Conservation (phyloP, 2,113 vertebrate species). For the Protobothrops mucrosquamatus region DNA sequence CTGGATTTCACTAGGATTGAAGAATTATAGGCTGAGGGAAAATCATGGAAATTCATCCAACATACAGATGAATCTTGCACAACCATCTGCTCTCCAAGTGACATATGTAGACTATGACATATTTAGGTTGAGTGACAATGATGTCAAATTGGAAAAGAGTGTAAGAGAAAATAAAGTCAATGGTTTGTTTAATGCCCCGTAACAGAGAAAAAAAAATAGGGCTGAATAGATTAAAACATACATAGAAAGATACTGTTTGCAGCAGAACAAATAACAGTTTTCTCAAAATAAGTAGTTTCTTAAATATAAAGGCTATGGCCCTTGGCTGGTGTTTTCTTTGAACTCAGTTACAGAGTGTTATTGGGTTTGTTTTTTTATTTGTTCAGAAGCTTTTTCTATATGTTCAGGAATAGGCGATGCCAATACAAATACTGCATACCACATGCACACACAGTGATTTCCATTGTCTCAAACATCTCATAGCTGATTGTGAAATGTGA, state of each 20-base stretch:
- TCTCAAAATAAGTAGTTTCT: not conserved
- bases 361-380: not conserved
- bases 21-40: not conserved
- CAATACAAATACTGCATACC: not conserved
- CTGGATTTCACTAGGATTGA: not conserved
- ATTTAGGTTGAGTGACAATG: not conserved
- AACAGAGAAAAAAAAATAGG: not conserved
- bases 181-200: not conserved
- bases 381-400: not conserved
- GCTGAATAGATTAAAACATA: not conserved
- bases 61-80: not conserved
- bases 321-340: not conserved
- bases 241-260: not conserved
- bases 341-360: not conserved
- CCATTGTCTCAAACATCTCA: not conserved
- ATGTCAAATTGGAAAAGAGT: not conserved
- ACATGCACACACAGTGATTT: not conserved
- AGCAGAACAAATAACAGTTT: not conserved
- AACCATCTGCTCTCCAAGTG: not conserved
- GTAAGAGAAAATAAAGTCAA: not conserved
- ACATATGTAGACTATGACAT: not conserved
- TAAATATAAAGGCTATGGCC: not conserved
- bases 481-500: not conserved
- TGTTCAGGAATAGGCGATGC: not conserved
- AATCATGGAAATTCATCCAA: not conserved